A percentile compares a stretch with the other conserved stretches of the same genome.
phyloP scores from a whole-genome alignment of 2,797 vertebrate species.

The Naso thynnoides region DNA sequence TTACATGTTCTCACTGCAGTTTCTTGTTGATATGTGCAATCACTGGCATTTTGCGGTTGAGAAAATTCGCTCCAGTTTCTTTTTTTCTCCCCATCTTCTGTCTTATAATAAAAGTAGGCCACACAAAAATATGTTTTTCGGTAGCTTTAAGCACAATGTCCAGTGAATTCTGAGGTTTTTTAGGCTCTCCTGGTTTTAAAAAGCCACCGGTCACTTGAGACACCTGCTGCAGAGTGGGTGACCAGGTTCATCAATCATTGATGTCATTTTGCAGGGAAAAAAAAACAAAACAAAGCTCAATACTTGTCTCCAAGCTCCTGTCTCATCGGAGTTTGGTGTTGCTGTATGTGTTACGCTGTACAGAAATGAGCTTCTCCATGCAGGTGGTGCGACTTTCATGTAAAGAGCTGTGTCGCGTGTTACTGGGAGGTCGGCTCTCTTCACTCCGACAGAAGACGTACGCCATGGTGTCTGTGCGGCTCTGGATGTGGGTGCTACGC shows the following conservation, averaged over 20 bases:
- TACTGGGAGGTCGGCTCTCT: constrained; percentile 85
- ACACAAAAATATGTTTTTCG: constrained; percentile 64
- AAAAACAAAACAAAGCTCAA: constrained; percentile 3
- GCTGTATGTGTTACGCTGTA: constrained; percentile 96
- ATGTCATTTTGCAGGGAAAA: constrained; percentile 56
- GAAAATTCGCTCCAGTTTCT: constrained; percentile 33
- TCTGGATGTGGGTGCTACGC: constrained; percentile 95
- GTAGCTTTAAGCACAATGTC: constrained; percentile 63
- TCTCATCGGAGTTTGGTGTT: constrained; percentile 96
- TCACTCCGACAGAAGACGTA: constrained; percentile 93
- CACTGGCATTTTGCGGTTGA: constrained; percentile 71
- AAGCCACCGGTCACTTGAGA: constrained; percentile 65
- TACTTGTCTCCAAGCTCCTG: constrained; percentile 31
- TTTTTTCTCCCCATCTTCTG: neutral
- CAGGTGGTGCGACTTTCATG: constrained; percentile 93
- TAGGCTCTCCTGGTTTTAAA: constrained; percentile 63
- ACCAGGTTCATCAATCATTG: constrained; percentile 57
- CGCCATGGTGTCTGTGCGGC: constrained; percentile 94
- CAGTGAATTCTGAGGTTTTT: constrained; percentile 63
- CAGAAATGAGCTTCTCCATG: constrained; percentile 95
- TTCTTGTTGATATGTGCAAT: constrained; percentile 75
- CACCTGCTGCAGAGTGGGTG: constrained; percentile 64
- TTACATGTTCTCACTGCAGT: constrained; percentile 74
- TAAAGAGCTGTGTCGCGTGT: constrained; percentile 91
- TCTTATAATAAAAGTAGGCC: constrained; percentile 68